Evolutionary conservation across 2,113 vertebrate species (phyloP).

Genomic region (Grus americana): DNA sequence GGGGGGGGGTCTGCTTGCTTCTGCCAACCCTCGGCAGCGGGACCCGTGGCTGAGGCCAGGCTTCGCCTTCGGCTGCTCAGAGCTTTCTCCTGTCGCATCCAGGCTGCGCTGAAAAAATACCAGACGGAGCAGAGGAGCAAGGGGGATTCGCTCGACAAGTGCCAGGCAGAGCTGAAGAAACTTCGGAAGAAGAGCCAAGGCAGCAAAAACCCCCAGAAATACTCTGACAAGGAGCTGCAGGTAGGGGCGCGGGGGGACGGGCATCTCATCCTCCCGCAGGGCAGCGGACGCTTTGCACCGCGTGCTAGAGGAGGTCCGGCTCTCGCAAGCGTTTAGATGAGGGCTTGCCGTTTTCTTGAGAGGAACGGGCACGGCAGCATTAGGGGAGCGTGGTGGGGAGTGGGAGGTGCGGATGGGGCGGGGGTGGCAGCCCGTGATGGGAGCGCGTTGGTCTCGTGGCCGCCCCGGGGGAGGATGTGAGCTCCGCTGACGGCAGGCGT

Average conservation of each 20-base stretch:
- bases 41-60: accelerated
- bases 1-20: background rate
- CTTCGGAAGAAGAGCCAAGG: conserved; percentile 97
- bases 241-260: conserved; percentile 49
- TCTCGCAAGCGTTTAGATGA: accelerated
- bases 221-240: conserved; percentile 97
- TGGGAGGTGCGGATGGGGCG: background rate
- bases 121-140: conserved; percentile 94
- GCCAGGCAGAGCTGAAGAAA: conserved; percentile 95
- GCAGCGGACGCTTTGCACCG: accelerated
- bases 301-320: accelerated
- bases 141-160: conserved; percentile 94
- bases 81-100: background rate
- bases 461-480: background rate
- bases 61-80: background rate
- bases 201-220: conserved; percentile 98
- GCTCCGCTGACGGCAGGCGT: background rate
- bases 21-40: background rate
- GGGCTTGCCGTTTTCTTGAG: background rate
- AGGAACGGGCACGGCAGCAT: background rate
- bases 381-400: background rate
- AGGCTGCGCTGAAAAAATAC: conserved; percentile 98
- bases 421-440: background rate
- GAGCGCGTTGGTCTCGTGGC: background rate
- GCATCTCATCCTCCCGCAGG: background rate